phyloP scores from a whole-genome alignment of 2,888 invertebrate genomes.

The Lepidochitona cinerea region DNA sequence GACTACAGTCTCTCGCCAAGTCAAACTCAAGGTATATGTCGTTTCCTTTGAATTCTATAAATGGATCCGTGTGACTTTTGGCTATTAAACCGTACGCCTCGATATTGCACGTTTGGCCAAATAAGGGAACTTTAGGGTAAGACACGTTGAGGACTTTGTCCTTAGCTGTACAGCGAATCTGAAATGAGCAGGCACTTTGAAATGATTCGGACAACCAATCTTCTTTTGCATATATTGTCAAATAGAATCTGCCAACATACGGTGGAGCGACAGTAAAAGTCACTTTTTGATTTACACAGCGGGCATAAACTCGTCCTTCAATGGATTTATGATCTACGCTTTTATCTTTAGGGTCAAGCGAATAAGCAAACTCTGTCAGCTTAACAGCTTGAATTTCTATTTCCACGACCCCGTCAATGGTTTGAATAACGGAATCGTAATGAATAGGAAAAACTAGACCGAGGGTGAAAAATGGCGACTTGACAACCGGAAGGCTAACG shows the following conservation, averaged over 20 bases:
- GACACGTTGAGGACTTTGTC: conserved; percentile 44
- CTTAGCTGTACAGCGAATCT: conserved; percentile 54
- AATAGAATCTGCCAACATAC: conserved; percentile 68
- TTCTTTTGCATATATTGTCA: conserved; percentile 69
- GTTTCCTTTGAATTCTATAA: conserved; percentile 54
- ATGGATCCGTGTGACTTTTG: conserved; percentile 59
- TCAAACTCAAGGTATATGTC: conserved; percentile 55
- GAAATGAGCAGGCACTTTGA: conserved; percentile 65
- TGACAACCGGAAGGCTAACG: conserved; percentile 71
- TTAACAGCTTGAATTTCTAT: conserved; percentile 58
- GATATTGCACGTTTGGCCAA: conserved; percentile 57
- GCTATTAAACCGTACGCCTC: conserved; percentile 44
- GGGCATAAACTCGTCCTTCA: background rate
- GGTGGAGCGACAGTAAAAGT: conserved; percentile 71
- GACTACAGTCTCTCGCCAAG: conserved; percentile 43
- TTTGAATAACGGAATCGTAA: conserved; percentile 61
- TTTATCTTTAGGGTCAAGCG: conserved; percentile 51
- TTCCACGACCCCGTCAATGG: conserved; percentile 58
- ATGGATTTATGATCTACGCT: conserved; percentile 32
- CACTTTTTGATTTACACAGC: background rate
- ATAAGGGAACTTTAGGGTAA: conserved; percentile 59
- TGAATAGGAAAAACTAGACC: conserved; percentile 57
- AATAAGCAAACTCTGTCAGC: background rate
- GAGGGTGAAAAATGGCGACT: conserved; percentile 72
- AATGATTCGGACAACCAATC: conserved; percentile 63